Evolutionary conservation across 2,797 vertebrate genomes (phyloP), one percentile per base, ranked within the genome.

Genomic region (Labroides dimidiatus): DNA sequence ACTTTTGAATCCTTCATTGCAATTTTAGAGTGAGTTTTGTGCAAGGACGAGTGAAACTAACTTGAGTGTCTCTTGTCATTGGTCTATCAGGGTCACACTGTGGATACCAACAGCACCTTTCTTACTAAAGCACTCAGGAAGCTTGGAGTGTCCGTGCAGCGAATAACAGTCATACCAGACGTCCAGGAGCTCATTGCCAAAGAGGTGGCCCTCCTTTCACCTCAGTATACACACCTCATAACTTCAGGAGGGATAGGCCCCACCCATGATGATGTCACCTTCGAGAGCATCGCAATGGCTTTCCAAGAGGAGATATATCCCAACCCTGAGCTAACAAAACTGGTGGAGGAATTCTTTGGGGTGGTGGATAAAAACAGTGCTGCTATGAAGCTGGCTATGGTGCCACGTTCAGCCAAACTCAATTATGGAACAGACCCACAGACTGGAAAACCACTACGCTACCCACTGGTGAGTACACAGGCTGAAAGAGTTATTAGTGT

Each of bases 241-340:
- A 99, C 96, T 0, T 96, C 97, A 0, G 98, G 98, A 0, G 97
- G 98, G 61, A 95, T 99, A 0, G 98, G 97, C 15, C 97, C 98
- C 78, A 99, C 97, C 0, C 98, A 99, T 0, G 98, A 99, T 0
- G 98, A 99, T 0, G 94, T 98, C 45, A 99, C 98, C 43, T 96
- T 99, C 0, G 96, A 98, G 88, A 96, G 95, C 0, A 92, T 98
- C 0, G 97, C 97, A 2, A 89, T 82, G 86, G 98, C 97, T 0
- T 99, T 99, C 7, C 91, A 95, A 0, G 97, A 99, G 64, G 74
- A 70, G 3, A 58, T 97, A 0, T 24, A 84, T 24, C 90, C 87
- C 0, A 95, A 99, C 71, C 96, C 97, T 0, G 96, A 98, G 72
- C 93, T 99, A 36, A 67, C 89, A 1, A 60, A 52, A 0, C 84